Percentiles rank a stretch among this genome's conserved stretches.
Conservation (phyloP, 2,797 vertebrate genomes). For the Melanotaenia parkinsoni region DNA sequence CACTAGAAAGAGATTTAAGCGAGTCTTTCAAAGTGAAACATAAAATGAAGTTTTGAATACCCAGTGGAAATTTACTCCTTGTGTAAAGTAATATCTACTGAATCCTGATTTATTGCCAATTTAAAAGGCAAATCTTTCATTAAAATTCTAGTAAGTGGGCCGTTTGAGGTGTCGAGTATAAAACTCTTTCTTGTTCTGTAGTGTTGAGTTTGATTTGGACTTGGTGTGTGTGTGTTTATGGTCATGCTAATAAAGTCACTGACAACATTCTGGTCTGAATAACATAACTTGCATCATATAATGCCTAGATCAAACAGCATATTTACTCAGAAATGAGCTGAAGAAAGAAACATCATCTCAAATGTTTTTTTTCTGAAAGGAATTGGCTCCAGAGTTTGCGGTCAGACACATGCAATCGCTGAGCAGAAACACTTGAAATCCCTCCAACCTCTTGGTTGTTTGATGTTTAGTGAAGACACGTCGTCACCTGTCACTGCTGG, state of each 20-base stretch:
- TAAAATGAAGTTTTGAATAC: constrained; percentile 19
- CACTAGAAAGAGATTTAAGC: constrained; percentile 16
- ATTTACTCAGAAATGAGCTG: constrained; percentile 12
- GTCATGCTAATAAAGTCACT: background rate
- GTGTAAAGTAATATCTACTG: constrained; percentile 1
- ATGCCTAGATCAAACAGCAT: background rate
- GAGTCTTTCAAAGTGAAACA: constrained; percentile 27
- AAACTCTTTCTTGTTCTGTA: constrained; percentile 4
- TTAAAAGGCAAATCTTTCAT: constrained; percentile 1
- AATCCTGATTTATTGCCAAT: constrained; percentile 4
- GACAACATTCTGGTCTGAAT: constrained; percentile 16
- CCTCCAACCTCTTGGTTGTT: constrained; percentile 40
- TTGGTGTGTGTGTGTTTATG: background rate
- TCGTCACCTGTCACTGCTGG: constrained; percentile 58
- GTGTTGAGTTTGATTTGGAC: background rate
- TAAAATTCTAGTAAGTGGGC: background rate
- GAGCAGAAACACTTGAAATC: constrained; percentile 47
- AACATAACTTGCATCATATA: constrained; percentile 9
- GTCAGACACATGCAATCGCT: constrained; percentile 39
- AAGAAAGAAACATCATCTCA: constrained; percentile 11
- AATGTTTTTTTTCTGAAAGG: constrained; percentile 8
- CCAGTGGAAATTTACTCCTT: constrained; percentile 7
- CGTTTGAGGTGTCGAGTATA: constrained; percentile 7
- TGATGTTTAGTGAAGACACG: constrained; percentile 51
- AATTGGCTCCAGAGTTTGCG: constrained; percentile 8